Conservation (phyloP, 1,140 invertebrate species). For the Drosophila parvula region DNA sequence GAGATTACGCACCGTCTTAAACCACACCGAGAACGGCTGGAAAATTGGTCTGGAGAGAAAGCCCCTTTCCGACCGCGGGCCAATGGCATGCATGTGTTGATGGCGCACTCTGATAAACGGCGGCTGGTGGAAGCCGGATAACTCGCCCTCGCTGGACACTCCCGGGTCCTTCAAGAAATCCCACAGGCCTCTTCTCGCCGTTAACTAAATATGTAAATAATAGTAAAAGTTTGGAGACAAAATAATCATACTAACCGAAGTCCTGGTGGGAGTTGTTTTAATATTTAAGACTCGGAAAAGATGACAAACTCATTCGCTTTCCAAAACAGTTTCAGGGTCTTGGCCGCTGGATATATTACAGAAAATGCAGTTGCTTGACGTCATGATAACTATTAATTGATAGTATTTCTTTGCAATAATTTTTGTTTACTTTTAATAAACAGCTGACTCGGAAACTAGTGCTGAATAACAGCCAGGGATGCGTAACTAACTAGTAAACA, state of each 20-base stretch:
- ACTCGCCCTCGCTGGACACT: conserved; percentile 85
- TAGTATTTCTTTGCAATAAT: neutral
- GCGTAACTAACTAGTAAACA: neutral
- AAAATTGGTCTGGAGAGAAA: conserved; percentile 89
- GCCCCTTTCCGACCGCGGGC: conserved; percentile 90
- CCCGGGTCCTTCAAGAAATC: conserved; percentile 73
- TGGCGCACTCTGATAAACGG: conserved; percentile 94
- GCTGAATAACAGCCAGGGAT: neutral
- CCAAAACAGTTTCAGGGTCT: conserved; percentile 85
- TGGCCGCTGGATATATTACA: conserved; percentile 88
- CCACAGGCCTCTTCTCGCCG: conserved; percentile 49
- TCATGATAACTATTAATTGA: neutral
- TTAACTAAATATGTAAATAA: conserved; percentile 54
- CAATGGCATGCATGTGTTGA: conserved; percentile 94
- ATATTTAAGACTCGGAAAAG: conserved; percentile 90
- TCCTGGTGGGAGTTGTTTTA: conserved; percentile 87
- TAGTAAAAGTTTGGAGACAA: neutral
- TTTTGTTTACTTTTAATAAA: neutral
- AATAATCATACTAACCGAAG: conserved; percentile 86
- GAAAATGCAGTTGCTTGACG: conserved; percentile 86
- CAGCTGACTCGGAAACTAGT: neutral
- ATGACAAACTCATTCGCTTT: conserved; percentile 89
- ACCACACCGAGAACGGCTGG: conserved; percentile 90
- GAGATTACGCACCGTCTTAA: conserved; percentile 89
- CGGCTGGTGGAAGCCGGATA: conserved; percentile 96